phyloP scores from a whole-genome alignment of 2,888 invertebrate species.

The Cataglyphis altisquamis region DNA sequence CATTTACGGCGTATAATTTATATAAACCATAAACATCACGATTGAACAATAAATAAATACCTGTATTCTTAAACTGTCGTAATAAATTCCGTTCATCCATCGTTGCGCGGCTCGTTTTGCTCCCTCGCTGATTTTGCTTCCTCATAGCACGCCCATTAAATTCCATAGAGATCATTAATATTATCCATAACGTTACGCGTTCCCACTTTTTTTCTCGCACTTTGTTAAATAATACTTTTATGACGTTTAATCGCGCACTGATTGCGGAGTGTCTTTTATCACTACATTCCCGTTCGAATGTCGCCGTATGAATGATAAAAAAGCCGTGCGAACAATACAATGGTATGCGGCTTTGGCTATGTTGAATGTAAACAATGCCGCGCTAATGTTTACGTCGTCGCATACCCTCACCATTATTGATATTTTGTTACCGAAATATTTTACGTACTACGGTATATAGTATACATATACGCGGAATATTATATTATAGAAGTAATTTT shows the following conservation, averaged over 20 bases:
- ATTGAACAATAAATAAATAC: constrained; percentile 80
- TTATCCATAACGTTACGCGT: not conserved
- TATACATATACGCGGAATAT: too few species aligned
- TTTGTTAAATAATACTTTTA: constrained; percentile 75
- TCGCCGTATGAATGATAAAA: too few species aligned
- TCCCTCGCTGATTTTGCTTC: constrained; percentile 45
- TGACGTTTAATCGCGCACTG: constrained; percentile 67
- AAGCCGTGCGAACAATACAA: too few species aligned
- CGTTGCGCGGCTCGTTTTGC: constrained; percentile 57
- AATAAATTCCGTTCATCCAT: constrained; percentile 77
- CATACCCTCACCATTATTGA: too few species aligned
- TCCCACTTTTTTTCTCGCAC: constrained; percentile 16
- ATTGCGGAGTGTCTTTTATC: constrained; percentile 58
- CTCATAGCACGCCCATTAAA: constrained; percentile 48
- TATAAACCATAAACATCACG: constrained; percentile 79
- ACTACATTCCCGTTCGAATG: not conserved
- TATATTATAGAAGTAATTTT: too few species aligned
- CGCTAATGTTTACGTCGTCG: too few species aligned
- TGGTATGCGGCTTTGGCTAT: too few species aligned
- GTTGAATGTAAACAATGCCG: too few species aligned
- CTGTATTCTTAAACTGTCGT: constrained; percentile 78
- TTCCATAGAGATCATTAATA: constrained; percentile 37
- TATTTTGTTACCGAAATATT: too few species aligned
- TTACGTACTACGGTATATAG: too few species aligned
- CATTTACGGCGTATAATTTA: constrained; percentile 76